A percentile compares a stretch with the other conserved stretches of the same genome.
These are phyloP conservation scores for Eurois occulta DNA, from an alignment of 2,888 invertebrate species.

Conservation along the genomic window DNA sequence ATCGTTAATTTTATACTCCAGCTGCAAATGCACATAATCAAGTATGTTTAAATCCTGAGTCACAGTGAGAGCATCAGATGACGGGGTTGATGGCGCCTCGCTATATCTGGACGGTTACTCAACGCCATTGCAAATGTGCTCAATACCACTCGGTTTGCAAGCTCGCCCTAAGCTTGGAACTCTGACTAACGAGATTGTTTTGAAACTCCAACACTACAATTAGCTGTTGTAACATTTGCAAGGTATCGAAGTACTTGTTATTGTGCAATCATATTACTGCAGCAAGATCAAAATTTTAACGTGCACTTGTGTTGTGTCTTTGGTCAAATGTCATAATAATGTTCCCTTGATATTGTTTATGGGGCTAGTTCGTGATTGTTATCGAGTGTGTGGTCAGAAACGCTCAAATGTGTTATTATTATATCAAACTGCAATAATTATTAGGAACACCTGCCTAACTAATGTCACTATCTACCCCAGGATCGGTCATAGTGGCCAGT, in stretches of 20 bases:
- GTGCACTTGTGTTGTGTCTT: not conserved
- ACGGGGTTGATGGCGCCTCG: slow-evolving; percentile 72
- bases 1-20: slow-evolving; percentile 58
- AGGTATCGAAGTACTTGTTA: slow-evolving; percentile 18
- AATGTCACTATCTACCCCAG: slow-evolving; percentile 49
- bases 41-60: slow-evolving; percentile 76
- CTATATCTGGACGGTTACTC: slow-evolving; percentile 86
- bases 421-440: slow-evolving; percentile 21
- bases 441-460: slow-evolving; percentile 37
- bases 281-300: not conserved
- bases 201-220: slow-evolving; percentile 53
- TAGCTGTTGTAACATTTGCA: slow-evolving; percentile 43
- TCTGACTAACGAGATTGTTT: slow-evolving; percentile 64
- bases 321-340: slow-evolving; percentile 8
- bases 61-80: slow-evolving; percentile 74
- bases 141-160: slow-evolving; percentile 56
- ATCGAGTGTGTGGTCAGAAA: slow-evolving; percentile 8
- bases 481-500: slow-evolving; percentile 22
- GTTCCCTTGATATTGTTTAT: slow-evolving; percentile 4
- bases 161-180: slow-evolving; percentile 56
- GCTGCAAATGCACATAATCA: slow-evolving; percentile 72
- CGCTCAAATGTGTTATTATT: slow-evolving; percentile 27
- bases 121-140: slow-evolving; percentile 67
- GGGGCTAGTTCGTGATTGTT: slow-evolving; percentile 15
- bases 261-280: slow-evolving; percentile 20